Conservation (phyloP, 2,113 vertebrate species). For the Dinomys branickii region DNA sequence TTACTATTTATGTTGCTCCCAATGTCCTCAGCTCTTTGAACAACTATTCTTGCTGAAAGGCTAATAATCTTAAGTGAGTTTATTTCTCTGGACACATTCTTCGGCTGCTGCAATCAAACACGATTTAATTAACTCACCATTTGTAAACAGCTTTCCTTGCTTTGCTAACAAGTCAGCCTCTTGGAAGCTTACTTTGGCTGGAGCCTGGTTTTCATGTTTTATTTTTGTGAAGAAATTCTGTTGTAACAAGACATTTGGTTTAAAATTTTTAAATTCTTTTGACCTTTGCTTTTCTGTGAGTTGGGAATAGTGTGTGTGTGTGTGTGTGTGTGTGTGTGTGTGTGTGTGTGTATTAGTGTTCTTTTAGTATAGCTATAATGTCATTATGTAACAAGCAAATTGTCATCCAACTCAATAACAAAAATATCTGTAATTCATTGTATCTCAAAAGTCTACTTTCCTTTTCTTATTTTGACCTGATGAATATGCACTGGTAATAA, state of each 20-base stretch:
- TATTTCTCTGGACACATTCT: conserved; percentile 75
- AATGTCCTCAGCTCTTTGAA: conserved; percentile 69
- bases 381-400: conserved; percentile 45
- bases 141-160: conserved; percentile 73
- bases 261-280: conserved; percentile 57
- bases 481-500: background rate
- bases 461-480: background rate
- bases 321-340: background rate
- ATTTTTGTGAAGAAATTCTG: conserved; percentile 69
- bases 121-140: conserved; percentile 73
- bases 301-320: conserved; percentile 11
- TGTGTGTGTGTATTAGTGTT: background rate
- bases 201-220: conserved; percentile 59
- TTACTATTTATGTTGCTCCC: conserved; percentile 67
- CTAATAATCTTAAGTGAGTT: conserved; percentile 72
- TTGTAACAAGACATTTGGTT: conserved; percentile 55
- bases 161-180: conserved; percentile 65
- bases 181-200: conserved; percentile 67
- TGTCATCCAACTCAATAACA: conserved; percentile 48
- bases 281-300: conserved; percentile 56
- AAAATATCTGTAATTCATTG: conserved; percentile 18
- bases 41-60: conserved; percentile 66
- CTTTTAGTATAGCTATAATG: conserved; percentile 50
- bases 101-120: conserved; percentile 63
- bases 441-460: conserved; percentile 29